Conservation (phyloP, 2,113 vertebrate genomes). For the Crotalus viridis region DNA sequence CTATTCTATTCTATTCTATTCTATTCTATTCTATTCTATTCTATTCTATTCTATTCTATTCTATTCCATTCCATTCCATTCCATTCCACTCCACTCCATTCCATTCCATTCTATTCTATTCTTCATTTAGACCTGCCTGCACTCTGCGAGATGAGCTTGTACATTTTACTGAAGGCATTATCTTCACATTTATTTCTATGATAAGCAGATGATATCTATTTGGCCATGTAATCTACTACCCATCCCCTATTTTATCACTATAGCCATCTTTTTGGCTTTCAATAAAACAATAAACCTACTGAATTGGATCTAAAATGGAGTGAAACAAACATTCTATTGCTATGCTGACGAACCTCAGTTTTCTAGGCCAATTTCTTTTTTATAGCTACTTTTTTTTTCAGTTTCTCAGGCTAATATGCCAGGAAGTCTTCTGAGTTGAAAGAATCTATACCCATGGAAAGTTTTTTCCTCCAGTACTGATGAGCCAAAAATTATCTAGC, state of each 20-base stretch:
- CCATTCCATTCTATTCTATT: too few relatives aligned
- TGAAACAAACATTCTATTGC: not conserved
- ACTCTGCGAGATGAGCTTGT: not conserved
- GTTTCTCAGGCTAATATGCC: not conserved
- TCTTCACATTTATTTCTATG: not conserved
- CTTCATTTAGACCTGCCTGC: not conserved
- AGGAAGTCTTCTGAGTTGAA: not conserved
- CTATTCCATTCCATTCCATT: too few relatives aligned
- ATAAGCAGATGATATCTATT: not conserved
- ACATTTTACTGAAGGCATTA: not conserved
- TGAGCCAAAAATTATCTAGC: not conserved
- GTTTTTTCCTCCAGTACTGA: not conserved
- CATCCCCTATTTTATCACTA: not conserved
- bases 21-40: too few relatives aligned
- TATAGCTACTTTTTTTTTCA: not conserved
- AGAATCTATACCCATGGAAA: not conserved
- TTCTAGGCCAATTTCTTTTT: not conserved
- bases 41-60: not conserved
- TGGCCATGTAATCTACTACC: not conserved
- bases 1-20: too few relatives aligned
- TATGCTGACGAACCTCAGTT: not conserved
- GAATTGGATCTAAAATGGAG: not conserved
- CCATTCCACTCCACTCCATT: too few relatives aligned
- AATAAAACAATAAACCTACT: not conserved
- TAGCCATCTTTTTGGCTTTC: not conserved